Evolutionary conservation across 2,888 invertebrate species (phyloP).

Genomic region (Spatulosminthurus flaviceps): DNA sequence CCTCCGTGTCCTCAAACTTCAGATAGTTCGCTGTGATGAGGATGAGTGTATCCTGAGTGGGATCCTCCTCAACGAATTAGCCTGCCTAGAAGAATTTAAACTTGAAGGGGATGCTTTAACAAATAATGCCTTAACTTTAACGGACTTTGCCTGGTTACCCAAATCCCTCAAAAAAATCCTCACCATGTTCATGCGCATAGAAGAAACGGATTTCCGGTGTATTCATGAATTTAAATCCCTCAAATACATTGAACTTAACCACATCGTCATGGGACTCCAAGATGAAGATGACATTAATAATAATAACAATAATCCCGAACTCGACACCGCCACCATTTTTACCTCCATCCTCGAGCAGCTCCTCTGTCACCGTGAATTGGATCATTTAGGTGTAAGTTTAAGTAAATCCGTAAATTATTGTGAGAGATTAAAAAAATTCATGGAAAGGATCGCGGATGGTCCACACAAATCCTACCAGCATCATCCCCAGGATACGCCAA

Average conservation of each 20-base stretch:
- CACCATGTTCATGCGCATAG: conserved; percentile 37
- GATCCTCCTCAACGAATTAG: conserved; percentile 14
- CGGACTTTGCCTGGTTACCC: conserved; percentile 16
- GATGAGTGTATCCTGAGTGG: conserved; percentile 36
- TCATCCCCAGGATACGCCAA: not conserved
- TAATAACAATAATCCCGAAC: not conserved
- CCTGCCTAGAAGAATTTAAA: conserved; percentile 29
- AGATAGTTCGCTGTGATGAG: conserved; percentile 24
- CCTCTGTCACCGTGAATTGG: conserved; percentile 19
- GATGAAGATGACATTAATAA: not conserved
- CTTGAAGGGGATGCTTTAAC: conserved; percentile 36
- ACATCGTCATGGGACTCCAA: not conserved
- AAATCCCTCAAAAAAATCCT: conserved; percentile 33
- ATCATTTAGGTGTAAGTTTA: conserved; percentile 37
- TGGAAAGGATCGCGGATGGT: not conserved
- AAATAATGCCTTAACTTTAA: conserved; percentile 6
- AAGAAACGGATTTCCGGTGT: conserved; percentile 29
- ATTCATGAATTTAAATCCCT: conserved; percentile 23
- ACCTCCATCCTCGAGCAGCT: conserved; percentile 19
- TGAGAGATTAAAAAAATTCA: conserved; percentile 20
- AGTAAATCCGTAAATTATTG: conserved; percentile 1
- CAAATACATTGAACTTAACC: conserved; percentile 36
- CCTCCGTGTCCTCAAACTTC: conserved; percentile 15
- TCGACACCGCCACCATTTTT: not conserved
- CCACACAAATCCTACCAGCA: not conserved